phyloP scores from a whole-genome alignment of 2,888 invertebrate genomes.

The Sphecodes monilicornis region DNA sequence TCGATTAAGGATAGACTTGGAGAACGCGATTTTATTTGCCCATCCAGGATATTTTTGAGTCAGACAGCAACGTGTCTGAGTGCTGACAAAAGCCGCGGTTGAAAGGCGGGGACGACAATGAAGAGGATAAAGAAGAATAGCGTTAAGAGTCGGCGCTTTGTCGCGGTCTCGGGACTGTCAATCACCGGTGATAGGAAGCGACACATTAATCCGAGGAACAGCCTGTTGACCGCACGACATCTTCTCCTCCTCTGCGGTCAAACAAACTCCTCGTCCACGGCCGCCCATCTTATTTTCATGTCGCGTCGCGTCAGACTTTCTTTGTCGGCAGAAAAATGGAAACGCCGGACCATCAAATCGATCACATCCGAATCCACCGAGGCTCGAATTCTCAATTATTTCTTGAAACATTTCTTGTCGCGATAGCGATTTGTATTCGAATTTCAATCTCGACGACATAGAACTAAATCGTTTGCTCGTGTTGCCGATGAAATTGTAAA shows the following conservation, averaged over 20 bases:
- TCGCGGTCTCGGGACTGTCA: constrained; percentile 83
- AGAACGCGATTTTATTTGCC: neutral
- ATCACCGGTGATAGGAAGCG: constrained; percentile 83
- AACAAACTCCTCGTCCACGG: constrained; percentile 67
- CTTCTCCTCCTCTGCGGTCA: constrained; percentile 74
- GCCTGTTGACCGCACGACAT: constrained; percentile 67
- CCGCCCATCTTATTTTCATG: constrained; percentile 20
- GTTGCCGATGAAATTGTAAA: neutral
- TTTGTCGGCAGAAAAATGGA: constrained; percentile 9
- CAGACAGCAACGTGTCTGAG: neutral
- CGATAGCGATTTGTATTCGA: neutral
- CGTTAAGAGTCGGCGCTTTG: constrained; percentile 82
- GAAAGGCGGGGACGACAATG: constrained; percentile 5
- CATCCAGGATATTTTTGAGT: neutral
- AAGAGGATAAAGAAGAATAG: constrained; percentile 37
- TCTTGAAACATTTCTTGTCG: neutral
- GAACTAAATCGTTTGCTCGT: neutral
- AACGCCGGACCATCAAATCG: neutral
- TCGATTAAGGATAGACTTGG: neutral
- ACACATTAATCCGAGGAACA: constrained; percentile 81
- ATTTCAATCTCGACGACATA: neutral
- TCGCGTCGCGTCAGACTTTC: neutral
- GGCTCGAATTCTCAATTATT: neutral
- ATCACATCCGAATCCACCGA: neutral
- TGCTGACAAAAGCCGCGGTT: neutral